Evolutionary conservation across 2,888 invertebrate genomes (phyloP).

Genomic region (Diachrysia chrysitis): DNA sequence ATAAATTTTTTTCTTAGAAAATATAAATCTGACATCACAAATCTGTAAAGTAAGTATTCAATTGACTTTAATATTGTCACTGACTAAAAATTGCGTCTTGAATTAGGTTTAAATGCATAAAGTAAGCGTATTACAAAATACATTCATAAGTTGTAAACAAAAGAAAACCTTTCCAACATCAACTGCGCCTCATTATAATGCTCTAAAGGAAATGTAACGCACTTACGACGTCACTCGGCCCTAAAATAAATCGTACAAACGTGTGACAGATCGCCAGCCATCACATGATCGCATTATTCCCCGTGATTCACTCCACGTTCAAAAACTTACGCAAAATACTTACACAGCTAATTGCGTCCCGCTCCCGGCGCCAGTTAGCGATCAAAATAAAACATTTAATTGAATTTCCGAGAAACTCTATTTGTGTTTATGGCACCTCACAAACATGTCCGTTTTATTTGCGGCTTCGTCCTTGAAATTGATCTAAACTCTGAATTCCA

Average conservation of each 20-base stretch:
- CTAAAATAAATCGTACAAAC: slow-evolving; percentile 39
- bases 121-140: too few species aligned
- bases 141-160: too few species aligned
- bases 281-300: slow-evolving; percentile 37
- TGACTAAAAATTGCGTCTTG: too few species aligned
- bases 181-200: slow-evolving; percentile 12
- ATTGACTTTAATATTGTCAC: too few species aligned
- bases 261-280: slow-evolving; percentile 26
- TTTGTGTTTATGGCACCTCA: slow-evolving; percentile 70
- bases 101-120: too few species aligned
- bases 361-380: slow-evolving; percentile 54
- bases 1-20: too few species aligned
- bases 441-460: slow-evolving; percentile 62
- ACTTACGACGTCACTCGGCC: slow-evolving; percentile 45
- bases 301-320: slow-evolving; percentile 54
- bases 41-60: too few species aligned
- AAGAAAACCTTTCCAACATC: neutral
- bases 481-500: slow-evolving; percentile 37
- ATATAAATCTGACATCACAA: too few species aligned
- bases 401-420: slow-evolving; percentile 75
- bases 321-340: slow-evolving; percentile 59
- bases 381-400: slow-evolving; percentile 67
- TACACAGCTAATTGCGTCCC: slow-evolving; percentile 56
- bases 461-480: slow-evolving; percentile 66
- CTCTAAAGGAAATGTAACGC: slow-evolving; percentile 29